Base-by-base conservation (phyloP, 2,888 invertebrate species). In the Lottia scabra region DNA sequence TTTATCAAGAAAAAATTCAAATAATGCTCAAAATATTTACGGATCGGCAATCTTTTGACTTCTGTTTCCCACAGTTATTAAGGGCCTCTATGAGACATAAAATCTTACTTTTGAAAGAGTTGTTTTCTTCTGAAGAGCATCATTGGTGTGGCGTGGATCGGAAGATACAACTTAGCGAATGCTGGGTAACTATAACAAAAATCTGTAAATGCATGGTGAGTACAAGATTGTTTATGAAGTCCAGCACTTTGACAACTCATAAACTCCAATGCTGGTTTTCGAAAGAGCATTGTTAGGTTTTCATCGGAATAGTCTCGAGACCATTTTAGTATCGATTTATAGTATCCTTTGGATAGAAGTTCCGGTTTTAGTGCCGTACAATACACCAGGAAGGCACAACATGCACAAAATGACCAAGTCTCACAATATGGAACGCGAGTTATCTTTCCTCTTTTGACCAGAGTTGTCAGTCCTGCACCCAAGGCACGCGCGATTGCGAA, bases 131-230 rank as follows among this genome's bases (percentile, higher is more conserved):
- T 80, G 67, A 84, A 85, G 66, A 85, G 68, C 3, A 85, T 56
- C 13, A 84, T 68, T 0, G 85, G 85, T 2, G 81, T 80, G 23
- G 83, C 65, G 67, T 85, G 84, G 45, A 85, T 83, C 0, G 85
- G 85, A 1, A 85, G 70, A 74, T 85, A 85, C 8, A 85, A 72
- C 62, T 84, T 85, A 16, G 82, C 84, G 72, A 85, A 85, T 1
- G 73, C 75, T 0, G 82, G 82, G n/a, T 83, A 67, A 73, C 84
- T 84, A 19, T 77, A 74, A 1, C 83, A 8, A 44, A 82, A 80
- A 70, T 83, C 85, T 12, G 64, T 67, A 8, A 83, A 13, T 2
- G 82, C 81, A 67, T 85, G 84, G 8, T 73, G 64, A 0, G 80
- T 73, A 66, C 85, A 85, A 19, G 73, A 63, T 19, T 79, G 77